These are phyloP conservation scores for Trachelus iudaicus DNA, from an alignment of 2,888 invertebrate species.

Conservation along the genomic window DNA sequence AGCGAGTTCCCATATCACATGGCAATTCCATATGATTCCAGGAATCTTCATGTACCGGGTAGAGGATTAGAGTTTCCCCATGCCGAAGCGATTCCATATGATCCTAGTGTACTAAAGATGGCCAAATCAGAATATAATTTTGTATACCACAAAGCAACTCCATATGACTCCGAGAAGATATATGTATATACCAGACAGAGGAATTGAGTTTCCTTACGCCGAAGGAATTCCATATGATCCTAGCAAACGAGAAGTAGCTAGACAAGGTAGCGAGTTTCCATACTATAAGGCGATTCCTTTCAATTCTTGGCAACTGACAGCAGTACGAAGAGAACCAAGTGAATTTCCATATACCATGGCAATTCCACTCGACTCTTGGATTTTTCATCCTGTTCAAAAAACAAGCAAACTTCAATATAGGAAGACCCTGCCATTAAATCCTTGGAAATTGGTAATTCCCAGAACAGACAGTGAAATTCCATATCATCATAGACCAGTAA, in stretches of 20 bases:
- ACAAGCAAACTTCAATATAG: neutral
- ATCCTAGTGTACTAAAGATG: slow-evolving; percentile 20
- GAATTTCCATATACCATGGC: slow-evolving; percentile 19
- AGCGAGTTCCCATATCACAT: slow-evolving; percentile 20
- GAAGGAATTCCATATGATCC: slow-evolving; percentile 26
- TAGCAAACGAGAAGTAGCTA: slow-evolving; percentile 13
- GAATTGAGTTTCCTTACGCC: slow-evolving; percentile 10
- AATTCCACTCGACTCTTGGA: slow-evolving; percentile 20
- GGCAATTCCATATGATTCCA: slow-evolving; percentile 19
- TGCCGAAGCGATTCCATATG: slow-evolving; percentile 24
- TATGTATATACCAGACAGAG: slow-evolving; percentile 11
- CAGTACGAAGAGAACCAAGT: neutral
- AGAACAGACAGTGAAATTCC: slow-evolving; percentile 12
- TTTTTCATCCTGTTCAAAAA: slow-evolving; percentile 10
- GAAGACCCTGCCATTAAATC: neutral
- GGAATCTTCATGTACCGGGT: slow-evolving; percentile 10
- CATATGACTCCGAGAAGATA: slow-evolving; percentile 14
- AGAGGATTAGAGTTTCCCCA: slow-evolving; percentile 7
- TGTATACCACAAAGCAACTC: slow-evolving; percentile 21
- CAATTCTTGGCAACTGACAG: slow-evolving; percentile 9
- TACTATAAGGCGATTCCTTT: slow-evolving; percentile 19
- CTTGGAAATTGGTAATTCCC: slow-evolving; percentile 2
- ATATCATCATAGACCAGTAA: neutral
- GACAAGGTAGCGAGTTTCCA: slow-evolving; percentile 13
- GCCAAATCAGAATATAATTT: slow-evolving; percentile 1